Percentiles rank a stretch among this genome's conserved stretches.
Conservation (phyloP, 2,113 vertebrate genomes). For the Brienomyrus brachyistius region DNA sequence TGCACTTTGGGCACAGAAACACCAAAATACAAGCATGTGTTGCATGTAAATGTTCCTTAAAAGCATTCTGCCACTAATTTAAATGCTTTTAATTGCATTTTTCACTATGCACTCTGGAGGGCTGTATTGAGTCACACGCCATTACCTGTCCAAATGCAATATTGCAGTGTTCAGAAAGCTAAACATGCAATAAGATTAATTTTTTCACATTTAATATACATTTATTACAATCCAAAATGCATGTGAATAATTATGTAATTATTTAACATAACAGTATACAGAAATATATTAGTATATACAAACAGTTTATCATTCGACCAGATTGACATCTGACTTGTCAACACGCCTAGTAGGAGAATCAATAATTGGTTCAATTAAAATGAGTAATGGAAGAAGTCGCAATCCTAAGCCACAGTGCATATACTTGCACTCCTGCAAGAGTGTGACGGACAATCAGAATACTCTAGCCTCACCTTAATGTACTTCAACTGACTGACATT, state of each 20-base stretch:
- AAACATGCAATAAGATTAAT: not conserved
- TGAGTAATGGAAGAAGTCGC: not conserved
- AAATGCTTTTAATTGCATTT: not conserved
- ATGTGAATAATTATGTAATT: not conserved
- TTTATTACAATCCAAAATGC: not conserved
- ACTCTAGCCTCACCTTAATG: not conserved
- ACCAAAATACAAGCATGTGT: not conserved
- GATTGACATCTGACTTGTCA: not conserved
- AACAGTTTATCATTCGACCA: not conserved
- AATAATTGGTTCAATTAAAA: not conserved
- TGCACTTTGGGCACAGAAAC: not conserved
- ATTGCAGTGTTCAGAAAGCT: not conserved
- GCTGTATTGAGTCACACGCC: not conserved
- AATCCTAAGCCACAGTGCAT: not conserved
- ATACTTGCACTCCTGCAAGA: not conserved
- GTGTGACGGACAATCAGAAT: not conserved
- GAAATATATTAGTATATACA: not conserved
- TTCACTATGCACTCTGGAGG: not conserved
- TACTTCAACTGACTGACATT: not conserved
- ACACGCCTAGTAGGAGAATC: not conserved
- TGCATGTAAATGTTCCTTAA: not conserved
- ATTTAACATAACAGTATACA: not conserved
- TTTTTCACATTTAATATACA: not conserved
- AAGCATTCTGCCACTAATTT: not conserved
- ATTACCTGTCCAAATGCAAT: not conserved